Conservation (phyloP, 2,888 invertebrate species). For the Lithophane semibrunnea region DNA sequence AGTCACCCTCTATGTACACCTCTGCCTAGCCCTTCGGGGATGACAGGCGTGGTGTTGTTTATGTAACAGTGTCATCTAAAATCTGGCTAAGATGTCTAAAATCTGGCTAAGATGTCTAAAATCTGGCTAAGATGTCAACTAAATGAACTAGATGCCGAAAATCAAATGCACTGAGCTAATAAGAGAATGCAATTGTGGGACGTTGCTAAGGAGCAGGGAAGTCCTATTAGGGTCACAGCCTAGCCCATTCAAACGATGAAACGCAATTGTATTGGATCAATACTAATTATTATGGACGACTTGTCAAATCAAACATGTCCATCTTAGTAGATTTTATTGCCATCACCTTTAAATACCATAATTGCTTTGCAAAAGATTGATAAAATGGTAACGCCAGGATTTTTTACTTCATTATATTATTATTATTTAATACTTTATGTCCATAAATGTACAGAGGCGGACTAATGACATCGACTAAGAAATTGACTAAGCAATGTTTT, state of each 20-base stretch:
- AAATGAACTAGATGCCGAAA: conserved; percentile 31
- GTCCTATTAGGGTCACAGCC: conserved; percentile 76
- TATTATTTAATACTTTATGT: too few relatives aligned
- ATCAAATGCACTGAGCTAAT: conserved; percentile 55
- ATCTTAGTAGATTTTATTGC: too few relatives aligned
- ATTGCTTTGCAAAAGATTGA: too few relatives aligned
- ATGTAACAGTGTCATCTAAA: background rate
- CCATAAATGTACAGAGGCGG: too few relatives aligned
- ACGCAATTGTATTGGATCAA: conserved; percentile 73
- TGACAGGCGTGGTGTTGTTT: too few relatives aligned
- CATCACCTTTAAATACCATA: too few relatives aligned
- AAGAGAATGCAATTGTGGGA: conserved; percentile 52
- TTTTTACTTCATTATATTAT: too few relatives aligned
- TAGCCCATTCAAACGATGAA: conserved; percentile 68
- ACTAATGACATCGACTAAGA: too few relatives aligned
- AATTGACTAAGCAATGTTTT: too few relatives aligned
- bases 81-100: background rate
- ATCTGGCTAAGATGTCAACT: background rate
- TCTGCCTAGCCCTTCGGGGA: too few relatives aligned
- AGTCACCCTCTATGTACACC: too few relatives aligned
- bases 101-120: background rate
- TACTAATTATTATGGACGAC: conserved; percentile 66
- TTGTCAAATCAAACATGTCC: background rate
- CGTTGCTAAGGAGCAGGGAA: conserved; percentile 69
- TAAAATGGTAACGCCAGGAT: too few relatives aligned